Percentiles rank a stretch among this genome's conserved stretches.
These are phyloP conservation scores for Cydia splendana DNA, from an alignment of 1,140 invertebrate genomes.

Conservation along the genomic window DNA sequence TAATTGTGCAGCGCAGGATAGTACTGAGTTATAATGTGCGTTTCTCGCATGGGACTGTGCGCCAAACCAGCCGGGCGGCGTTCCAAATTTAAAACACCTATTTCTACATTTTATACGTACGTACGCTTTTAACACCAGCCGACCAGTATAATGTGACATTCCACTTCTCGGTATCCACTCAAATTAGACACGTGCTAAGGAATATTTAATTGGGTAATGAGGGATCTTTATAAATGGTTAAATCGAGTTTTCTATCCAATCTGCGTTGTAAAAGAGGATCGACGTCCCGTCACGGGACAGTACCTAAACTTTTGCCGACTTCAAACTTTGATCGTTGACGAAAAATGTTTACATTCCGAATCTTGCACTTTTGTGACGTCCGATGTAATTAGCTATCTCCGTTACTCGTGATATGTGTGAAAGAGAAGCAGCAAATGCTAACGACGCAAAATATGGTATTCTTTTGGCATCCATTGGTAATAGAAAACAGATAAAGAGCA, in stretches of 20 bases:
- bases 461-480: not conserved
- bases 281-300: constrained; percentile 8
- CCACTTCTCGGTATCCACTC: not conserved
- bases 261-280: constrained; percentile 10
- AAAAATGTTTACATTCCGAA: constrained; percentile 27
- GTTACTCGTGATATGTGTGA: not conserved
- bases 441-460: not conserved
- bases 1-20: not conserved
- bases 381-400: not conserved
- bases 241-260: constrained; percentile 10
- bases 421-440: constrained; percentile 6
- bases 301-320: not conserved
- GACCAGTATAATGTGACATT: constrained; percentile 38
- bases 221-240: constrained; percentile 11
- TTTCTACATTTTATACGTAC: constrained; percentile 55
- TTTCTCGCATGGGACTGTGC: constrained; percentile 53
- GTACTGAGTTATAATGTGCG: constrained; percentile 38
- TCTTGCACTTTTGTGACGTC: constrained; percentile 15
- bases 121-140: constrained; percentile 52
- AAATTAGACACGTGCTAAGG: not conserved
- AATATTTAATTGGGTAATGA: not conserved
- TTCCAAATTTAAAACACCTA: constrained; percentile 72
- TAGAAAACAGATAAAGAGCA: not conserved
- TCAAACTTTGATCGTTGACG: constrained; percentile 18
- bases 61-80: constrained; percentile 64